phyloP scores from a whole-genome alignment of 2,113 vertebrate species.

The Psilopsiagon aurifrons region DNA sequence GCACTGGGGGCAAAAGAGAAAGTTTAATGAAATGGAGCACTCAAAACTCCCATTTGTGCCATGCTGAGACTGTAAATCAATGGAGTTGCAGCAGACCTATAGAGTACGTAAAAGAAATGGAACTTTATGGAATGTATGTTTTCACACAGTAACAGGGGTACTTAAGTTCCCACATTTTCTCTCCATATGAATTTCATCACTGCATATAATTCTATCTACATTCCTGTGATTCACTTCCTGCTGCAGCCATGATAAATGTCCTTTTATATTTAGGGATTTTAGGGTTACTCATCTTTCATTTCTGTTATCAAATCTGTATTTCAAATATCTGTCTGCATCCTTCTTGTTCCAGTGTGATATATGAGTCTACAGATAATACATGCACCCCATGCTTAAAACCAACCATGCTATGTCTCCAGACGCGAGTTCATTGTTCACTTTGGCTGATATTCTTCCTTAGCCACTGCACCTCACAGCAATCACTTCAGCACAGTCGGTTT shows the following conservation, averaged over 20 bases:
- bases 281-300: slow-evolving; percentile 65
- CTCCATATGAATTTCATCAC: neutral
- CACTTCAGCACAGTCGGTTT: neutral
- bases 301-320: slow-evolving; percentile 67
- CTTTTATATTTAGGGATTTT: slow-evolving; percentile 48
- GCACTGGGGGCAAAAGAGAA: neutral
- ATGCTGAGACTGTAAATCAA: neutral
- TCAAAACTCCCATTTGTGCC: neutral
- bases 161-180: neutral
- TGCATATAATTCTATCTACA: slow-evolving; percentile 10
- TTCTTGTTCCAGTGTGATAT: neutral
- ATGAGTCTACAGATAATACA: neutral
- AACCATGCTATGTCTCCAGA: neutral
- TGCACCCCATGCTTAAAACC: neutral
- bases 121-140: neutral
- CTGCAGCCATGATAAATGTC: slow-evolving; percentile 44
- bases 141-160: neutral
- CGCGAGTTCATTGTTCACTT: neutral
- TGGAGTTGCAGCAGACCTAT: neutral
- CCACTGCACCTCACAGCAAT: neutral
- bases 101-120: neutral
- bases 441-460: neutral
- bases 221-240: slow-evolving; percentile 35
- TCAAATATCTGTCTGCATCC: neutral
- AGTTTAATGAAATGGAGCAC: neutral